Percentiles rank a stretch among this genome's conserved stretches.
Evolutionary conservation across 2,888 invertebrate species (phyloP).

Genomic region (Nomada hirtipes): DNA sequence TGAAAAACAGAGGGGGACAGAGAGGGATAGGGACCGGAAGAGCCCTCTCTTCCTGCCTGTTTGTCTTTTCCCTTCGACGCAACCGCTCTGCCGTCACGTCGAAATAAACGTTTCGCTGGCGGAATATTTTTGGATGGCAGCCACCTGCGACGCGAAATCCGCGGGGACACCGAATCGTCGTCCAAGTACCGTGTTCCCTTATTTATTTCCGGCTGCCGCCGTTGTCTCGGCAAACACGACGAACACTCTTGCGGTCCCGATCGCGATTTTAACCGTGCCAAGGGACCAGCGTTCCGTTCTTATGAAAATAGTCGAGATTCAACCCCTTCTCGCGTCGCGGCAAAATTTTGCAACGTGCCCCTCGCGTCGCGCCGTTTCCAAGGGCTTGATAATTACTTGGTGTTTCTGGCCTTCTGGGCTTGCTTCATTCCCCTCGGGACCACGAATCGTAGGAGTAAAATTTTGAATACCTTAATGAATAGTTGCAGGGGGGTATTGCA

Average conservation of each 20-base stretch:
- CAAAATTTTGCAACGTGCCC: background rate
- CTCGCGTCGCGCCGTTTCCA: background rate
- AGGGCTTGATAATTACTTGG: background rate
- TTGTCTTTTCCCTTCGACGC: conserved; percentile 59
- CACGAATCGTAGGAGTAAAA: too few species aligned
- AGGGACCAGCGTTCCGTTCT: conserved; percentile 16
- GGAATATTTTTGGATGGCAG: conserved; percentile 73
- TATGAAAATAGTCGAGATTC: conserved; percentile 5
- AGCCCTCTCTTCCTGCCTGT: conserved; percentile 59
- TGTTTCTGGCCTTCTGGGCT: background rate
- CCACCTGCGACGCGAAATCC: conserved; percentile 51
- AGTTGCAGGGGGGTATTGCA: too few species aligned
- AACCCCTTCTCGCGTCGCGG: background rate
- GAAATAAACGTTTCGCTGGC: conserved; percentile 60
- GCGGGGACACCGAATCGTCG: conserved; percentile 52
- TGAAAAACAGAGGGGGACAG: background rate
- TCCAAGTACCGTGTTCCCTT: conserved; percentile 59
- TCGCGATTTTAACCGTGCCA: conserved; percentile 63
- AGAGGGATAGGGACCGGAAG: conserved; percentile 42
- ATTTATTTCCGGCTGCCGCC: conserved; percentile 60
- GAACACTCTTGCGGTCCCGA: conserved; percentile 32
- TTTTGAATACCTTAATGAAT: too few species aligned
- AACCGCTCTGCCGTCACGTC: conserved; percentile 42
- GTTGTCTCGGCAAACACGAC: conserved; percentile 45
- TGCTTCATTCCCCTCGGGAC: background rate